Evolutionary conservation across 2,888 invertebrate species (phyloP).

Genomic region (Sinohyriopsis cumingii): DNA sequence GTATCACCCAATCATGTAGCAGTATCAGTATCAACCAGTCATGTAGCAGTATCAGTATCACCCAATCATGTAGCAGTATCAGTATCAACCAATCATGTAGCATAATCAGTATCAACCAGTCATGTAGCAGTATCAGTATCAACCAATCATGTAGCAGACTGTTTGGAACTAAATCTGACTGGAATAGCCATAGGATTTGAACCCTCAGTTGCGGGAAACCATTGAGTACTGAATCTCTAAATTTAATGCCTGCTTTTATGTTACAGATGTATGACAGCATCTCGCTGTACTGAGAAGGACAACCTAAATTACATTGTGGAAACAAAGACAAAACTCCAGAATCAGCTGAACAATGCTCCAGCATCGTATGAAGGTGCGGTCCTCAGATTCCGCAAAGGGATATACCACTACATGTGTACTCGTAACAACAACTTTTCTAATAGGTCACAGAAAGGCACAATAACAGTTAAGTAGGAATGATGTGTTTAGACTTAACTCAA

Average conservation of each 20-base stretch:
- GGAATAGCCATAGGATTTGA: too few relatives aligned
- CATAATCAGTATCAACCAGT: too few relatives aligned
- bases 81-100: too few relatives aligned
- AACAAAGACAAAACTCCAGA: conserved; percentile 48
- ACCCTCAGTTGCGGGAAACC: too few relatives aligned
- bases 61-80: too few relatives aligned
- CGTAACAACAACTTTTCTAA: conserved; percentile 71
- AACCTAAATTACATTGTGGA: conserved; percentile 40
- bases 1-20: too few relatives aligned
- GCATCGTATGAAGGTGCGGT: conserved; percentile 68
- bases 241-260: background rate
- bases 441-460: conserved; percentile 65
- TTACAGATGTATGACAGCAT: conserved; percentile 47
- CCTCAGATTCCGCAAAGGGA: conserved; percentile 60
- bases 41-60: too few relatives aligned
- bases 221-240: background rate
- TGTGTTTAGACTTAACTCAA: background rate
- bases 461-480: conserved; percentile 51
- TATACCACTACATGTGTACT: conserved; percentile 67
- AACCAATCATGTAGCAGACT: too few relatives aligned
- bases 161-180: too few relatives aligned
- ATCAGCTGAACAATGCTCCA: conserved; percentile 67
- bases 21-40: too few relatives aligned
- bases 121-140: too few relatives aligned
- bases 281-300: conserved; percentile 28